Evolutionary conservation across 1,140 invertebrate species (phyloP), one percentile per base, ranked within the genome.

Genomic region (Aricia agestis): DNA sequence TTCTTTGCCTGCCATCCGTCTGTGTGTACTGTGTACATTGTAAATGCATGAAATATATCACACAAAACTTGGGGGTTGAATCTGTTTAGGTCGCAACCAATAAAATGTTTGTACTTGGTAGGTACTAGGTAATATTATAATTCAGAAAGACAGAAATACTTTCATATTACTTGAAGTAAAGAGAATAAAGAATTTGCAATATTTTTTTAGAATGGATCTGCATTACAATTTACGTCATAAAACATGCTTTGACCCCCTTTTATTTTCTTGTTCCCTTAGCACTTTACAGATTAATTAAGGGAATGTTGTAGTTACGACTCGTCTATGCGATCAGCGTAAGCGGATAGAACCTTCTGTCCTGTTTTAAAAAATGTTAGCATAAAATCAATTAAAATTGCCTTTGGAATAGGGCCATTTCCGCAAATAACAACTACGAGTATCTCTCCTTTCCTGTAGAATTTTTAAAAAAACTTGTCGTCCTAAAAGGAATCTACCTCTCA

Each of bases 401-500:
- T 52, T 59, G 19, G 19, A 19, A 19, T 18, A 63, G 25, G n/a
- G n/a, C 17, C 17, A 19, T 7, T 63, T 63, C 17, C 17, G 6
- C 18, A 25, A 63, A 13, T 63, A 17, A 59, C 45, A 15, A 1
- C 11, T 59, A 63, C 3, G n/a, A n/a, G n/a, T n/a, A n/a, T 19
- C 25, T 25, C 18, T 11, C 19, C 59, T 11, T 63, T 63, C 18
- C 59, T 63, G 59, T 25, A 25, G 18, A 63, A 25, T 19, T 19
- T 63, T 7, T n/a, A n/a, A 19, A 63, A 63, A 59, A 63, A 63
- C 59, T 52, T 52, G 59, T 18, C 17, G 17, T 63, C 18, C 17
- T 11, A 63, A 18, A 63, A 63, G 59, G 11, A 63, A 25, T 63
- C 59, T 18, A 19, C 18, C 59, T 63, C 19, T 63, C 59, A 63